These are phyloP conservation scores for Agrochola litura DNA, from an alignment of 2,888 invertebrate genomes.

Conservation along the genomic window DNA sequence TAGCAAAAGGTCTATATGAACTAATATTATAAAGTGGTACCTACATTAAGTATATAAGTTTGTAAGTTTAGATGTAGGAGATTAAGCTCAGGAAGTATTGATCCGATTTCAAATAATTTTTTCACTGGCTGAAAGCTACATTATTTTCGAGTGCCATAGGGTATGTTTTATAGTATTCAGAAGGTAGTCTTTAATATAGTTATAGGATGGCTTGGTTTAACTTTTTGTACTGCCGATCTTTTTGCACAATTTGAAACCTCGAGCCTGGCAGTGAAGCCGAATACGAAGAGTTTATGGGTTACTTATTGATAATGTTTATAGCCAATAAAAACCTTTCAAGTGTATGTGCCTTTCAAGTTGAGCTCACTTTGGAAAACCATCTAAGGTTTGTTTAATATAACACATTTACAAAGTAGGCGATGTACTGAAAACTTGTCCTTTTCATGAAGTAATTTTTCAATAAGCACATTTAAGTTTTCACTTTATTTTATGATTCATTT, in stretches of 20 bases:
- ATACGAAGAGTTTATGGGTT: no score
- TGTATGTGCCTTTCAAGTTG: not conserved
- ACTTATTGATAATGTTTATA: no score
- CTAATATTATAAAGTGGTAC: not conserved
- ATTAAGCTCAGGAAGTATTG: no score
- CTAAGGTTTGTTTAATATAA: not conserved
- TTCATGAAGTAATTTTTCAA: not conserved
- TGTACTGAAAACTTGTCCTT: not conserved
- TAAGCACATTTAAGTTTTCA: not conserved
- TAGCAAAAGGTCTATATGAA: not conserved
- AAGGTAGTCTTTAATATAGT: no score
- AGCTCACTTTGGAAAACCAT: not conserved
- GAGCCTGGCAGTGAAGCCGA: not conserved
- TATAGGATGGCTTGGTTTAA: not conserved
- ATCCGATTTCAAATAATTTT: no score
- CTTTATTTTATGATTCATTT: not conserved
- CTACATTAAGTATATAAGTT: not conserved
- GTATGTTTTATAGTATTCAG: no score
- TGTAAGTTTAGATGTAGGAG: no score
- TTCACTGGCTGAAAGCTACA: no score
- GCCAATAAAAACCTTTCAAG: not conserved
- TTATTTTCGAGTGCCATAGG: no score
- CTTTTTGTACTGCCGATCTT: not conserved
- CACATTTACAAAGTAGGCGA: not conserved
- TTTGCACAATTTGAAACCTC: not conserved